These are phyloP conservation scores for Harpalus rubripes DNA, from an alignment of 2,888 invertebrate species.

Conservation along the genomic window DNA sequence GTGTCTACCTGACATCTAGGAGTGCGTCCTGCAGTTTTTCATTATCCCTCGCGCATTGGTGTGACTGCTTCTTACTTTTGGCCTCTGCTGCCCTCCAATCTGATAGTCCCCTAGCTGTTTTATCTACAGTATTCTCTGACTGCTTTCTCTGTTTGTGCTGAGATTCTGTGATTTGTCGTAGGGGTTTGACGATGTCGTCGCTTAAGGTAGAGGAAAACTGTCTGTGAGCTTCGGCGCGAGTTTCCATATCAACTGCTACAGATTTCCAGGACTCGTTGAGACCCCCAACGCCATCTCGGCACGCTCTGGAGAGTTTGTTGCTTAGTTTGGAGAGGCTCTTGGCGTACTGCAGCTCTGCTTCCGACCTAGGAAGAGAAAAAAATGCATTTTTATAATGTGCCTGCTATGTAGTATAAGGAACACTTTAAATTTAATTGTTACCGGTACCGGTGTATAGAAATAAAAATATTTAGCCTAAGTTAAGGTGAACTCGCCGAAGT, in stretches of 20 bases:
- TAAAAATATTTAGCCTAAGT: too few relatives aligned
- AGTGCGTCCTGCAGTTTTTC: constrained; percentile 93
- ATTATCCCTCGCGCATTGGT: constrained; percentile 91
- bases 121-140: constrained; percentile 91
- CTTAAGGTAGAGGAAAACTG: constrained; percentile 87
- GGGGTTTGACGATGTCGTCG: constrained; percentile 94
- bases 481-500: too few relatives aligned
- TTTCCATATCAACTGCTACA: constrained; percentile 95
- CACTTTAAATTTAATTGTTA: too few relatives aligned
- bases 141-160: constrained; percentile 86
- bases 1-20: constrained; percentile 78
- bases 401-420: too few relatives aligned
- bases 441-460: too few relatives aligned
- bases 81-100: constrained; percentile 93
- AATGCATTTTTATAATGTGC: too few relatives aligned
- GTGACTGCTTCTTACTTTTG: constrained; percentile 94
- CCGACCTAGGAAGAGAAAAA: constrained; percentile 82
- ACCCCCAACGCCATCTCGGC: constrained; percentile 87
- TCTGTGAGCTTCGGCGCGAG: constrained; percentile 93
- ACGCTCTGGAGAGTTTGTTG: constrained; percentile 90
- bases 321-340: constrained; percentile 94
- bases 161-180: constrained; percentile 85
- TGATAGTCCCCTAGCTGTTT: constrained; percentile 87
- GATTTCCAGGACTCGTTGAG: constrained; percentile 95
- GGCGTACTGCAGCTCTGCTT: constrained; percentile 93